Percentiles rank a stretch among this genome's conserved stretches.
Evolutionary conservation across 2,888 invertebrate genomes (phyloP).

Genomic region (Mythimna ferrago): DNA sequence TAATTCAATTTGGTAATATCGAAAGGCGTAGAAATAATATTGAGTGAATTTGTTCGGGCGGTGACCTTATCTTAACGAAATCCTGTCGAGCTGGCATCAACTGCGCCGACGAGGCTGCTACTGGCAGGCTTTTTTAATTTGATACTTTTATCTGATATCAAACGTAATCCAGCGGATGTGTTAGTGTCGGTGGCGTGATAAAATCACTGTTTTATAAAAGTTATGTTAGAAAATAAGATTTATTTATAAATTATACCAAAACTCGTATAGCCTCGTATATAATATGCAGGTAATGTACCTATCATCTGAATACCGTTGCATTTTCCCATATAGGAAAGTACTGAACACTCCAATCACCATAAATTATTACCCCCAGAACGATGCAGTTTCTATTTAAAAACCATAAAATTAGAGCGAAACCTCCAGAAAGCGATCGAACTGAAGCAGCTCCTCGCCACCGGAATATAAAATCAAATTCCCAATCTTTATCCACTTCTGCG

Average conservation of each 20-base stretch:
- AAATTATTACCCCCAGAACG: conserved; percentile 1
- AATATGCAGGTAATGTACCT: not conserved
- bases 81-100: conserved; percentile 65
- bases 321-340: not conserved
- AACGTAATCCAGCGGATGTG: conserved; percentile 24
- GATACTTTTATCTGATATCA: conserved; percentile 49
- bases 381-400: conserved; percentile 10
- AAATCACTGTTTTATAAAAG: not conserved
- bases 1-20: conserved; percentile 56
- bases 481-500: conserved; percentile 61
- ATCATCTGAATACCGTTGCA: not conserved
- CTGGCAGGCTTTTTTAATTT: conserved; percentile 55
- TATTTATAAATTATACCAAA: not conserved
- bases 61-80: conserved; percentile 72
- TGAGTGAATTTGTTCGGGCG: conserved; percentile 68
- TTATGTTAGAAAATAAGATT: not conserved
- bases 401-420: conserved; percentile 26
- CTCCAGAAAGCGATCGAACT: conserved; percentile 33
- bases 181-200: conserved; percentile 5
- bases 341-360: not conserved
- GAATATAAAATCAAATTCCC: conserved; percentile 55
- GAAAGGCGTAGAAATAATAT: conserved; percentile 65
- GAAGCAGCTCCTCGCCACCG: conserved; percentile 30
- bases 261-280: not conserved
- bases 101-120: conserved; percentile 51